Conservation (phyloP, 30 jellyfish, hydroid and myxozoan species). For the Turritopsis dohrnii region DNA sequence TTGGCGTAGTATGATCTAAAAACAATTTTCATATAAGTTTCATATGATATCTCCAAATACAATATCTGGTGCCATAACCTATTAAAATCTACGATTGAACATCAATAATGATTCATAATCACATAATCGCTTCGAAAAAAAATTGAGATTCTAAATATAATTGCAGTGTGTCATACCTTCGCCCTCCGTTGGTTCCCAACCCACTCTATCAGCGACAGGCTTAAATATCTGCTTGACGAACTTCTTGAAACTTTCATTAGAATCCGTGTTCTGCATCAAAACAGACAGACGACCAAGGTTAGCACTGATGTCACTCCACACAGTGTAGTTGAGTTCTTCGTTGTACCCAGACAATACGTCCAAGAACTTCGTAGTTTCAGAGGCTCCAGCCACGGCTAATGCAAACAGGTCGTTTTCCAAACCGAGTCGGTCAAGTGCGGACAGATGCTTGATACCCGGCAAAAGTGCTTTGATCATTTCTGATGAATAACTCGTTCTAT, state of each 20-base stretch:
- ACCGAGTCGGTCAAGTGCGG: constrained; percentile 91
- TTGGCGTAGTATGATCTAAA: constrained; percentile 58
- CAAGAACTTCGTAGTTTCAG: constrained; percentile 67
- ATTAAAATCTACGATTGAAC: neutral
- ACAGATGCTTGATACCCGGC: constrained; percentile 57
- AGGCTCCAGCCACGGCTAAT: constrained; percentile 79
- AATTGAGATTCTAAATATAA: too few species aligned
- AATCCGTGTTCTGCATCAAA: constrained; percentile 58
- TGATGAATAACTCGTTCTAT: constrained; percentile 80
- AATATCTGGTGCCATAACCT: neutral
- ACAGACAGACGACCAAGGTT: constrained; percentile 28
- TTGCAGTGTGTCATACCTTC: constrained; percentile 60
- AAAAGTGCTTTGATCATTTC: constrained; percentile 67
- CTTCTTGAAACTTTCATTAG: constrained; percentile 37
- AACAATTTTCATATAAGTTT: neutral
- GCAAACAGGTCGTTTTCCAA: constrained; percentile 89
- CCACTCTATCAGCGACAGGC: constrained; percentile 53
- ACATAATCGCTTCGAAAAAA: too few species aligned
- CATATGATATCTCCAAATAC: neutral
- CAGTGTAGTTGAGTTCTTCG: constrained; percentile 73
- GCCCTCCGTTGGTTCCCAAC: constrained; percentile 75
- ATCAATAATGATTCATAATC: neutral
- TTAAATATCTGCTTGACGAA: constrained; percentile 47
- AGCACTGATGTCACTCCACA: constrained; percentile 70
- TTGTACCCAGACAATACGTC: constrained; percentile 65